phyloP scores from a whole-genome alignment of 2,888 invertebrate species.

The Alloplasta piceator region DNA sequence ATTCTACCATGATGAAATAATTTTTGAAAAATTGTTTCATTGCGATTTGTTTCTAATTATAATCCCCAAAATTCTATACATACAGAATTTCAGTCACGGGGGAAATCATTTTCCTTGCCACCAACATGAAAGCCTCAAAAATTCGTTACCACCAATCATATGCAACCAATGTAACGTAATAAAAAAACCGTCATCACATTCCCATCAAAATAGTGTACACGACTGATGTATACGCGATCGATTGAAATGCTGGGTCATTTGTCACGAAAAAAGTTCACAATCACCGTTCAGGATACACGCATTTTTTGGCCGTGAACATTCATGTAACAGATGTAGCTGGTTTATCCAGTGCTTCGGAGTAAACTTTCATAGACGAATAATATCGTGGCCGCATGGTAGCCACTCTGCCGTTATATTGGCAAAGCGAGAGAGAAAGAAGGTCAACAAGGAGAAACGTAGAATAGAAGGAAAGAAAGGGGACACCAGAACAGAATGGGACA shows the following conservation, averaged over 20 bases:
- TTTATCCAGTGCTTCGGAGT: constrained; percentile 68
- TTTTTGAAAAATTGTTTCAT: no score
- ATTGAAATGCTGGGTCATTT: constrained; percentile 37
- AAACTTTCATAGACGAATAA: constrained; percentile 37
- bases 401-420: constrained; percentile 74
- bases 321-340: constrained; percentile 65
- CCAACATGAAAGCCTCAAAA: background rate
- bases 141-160: background rate
- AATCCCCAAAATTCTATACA: no score
- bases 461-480: constrained; percentile 8
- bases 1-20: no score
- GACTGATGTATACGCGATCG: background rate
- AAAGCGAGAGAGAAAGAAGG: background rate
- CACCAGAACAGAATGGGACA: constrained; percentile 6
- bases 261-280: constrained; percentile 26
- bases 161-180: background rate
- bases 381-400: constrained; percentile 60
- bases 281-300: constrained; percentile 1
- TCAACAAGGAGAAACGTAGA: background rate
- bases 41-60: no score
- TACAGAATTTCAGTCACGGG: no score
- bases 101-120: no score
- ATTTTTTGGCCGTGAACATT: constrained; percentile 24
- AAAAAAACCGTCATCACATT: constrained; percentile 5
- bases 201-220: background rate